Conservation (phyloP, 1,140 invertebrate species). For the Heliconius congener region DNA sequence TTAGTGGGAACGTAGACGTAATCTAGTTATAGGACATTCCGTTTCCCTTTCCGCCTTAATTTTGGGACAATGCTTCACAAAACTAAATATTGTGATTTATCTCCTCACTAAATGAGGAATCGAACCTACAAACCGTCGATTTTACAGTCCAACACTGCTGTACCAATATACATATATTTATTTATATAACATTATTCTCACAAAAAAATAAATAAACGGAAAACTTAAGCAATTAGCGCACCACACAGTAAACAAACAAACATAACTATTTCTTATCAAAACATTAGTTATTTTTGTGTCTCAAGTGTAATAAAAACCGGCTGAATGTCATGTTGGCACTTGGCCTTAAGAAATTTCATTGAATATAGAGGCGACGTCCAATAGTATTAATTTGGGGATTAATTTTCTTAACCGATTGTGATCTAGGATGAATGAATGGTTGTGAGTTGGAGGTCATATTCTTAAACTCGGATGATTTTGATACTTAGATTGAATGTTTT, state of each 20-base stretch:
- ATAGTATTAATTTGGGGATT: slow-evolving; percentile 60
- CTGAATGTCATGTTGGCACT: slow-evolving; percentile 24
- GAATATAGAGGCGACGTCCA: slow-evolving; percentile 46
- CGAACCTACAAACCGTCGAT: no score
- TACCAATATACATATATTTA: not conserved
- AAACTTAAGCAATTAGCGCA: slow-evolving; percentile 13
- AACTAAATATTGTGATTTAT: no score
- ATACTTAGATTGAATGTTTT: not conserved
- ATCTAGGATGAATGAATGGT: slow-evolving; percentile 28
- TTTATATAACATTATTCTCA: not conserved
- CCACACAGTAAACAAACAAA: not conserved
- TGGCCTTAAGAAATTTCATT: slow-evolving; percentile 49
- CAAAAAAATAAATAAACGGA: slow-evolving; percentile 6
- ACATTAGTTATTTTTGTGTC: slow-evolving; percentile 10
- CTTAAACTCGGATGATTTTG: not conserved
- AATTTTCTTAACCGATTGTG: slow-evolving; percentile 61
- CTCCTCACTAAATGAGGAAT: no score
- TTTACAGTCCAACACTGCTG: no score
- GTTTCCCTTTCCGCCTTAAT: no score
- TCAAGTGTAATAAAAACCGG: slow-evolving; percentile 12
- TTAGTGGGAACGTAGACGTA: no score
- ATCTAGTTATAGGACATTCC: no score
- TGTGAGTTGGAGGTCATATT: slow-evolving; percentile 22
- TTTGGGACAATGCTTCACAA: no score
- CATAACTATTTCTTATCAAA: slow-evolving; percentile 1